Base-by-base conservation (phyloP, 2,113 vertebrate species). In the Rhabdornis inornatus region DNA sequence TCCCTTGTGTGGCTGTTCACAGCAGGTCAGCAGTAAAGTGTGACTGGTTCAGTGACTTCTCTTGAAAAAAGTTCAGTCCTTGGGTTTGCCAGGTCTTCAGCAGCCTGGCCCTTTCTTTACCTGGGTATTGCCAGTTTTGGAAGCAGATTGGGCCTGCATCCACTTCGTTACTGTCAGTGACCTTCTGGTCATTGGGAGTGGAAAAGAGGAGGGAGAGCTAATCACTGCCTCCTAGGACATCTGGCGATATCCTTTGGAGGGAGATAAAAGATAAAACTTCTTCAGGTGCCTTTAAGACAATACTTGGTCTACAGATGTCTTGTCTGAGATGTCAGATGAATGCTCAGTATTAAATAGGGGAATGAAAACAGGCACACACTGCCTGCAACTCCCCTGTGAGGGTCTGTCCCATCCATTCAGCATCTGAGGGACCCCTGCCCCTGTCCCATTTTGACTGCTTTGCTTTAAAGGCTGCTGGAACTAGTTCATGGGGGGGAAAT, bases 401-500 rank as follows among this genome's bases (percentile, higher is more conserved):
- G 31, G 19, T 50, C 42, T 68, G n/a, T 30, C 23, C 15, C n/a
- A 55, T 22, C 10, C 40, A 30, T 45, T 15, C 18, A 70, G 39
- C 53, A 45, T 37, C 49, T 45, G 49, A 53, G 40, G 39, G 7
- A 20, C 22, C 28, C 33, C n/a, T 83, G 77, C n/a, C 47, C 74
- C 37, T 84, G 14, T 35, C 63, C 59, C 59, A 59, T 74, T 96
- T 84, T 83, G 59, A 83, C 42, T 87, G 40, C 56, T 86, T 77
- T 59, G 70, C 89, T 77, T 94, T 97, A 93, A 92, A 95, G 83
- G 45, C 87, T 86, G 55, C 39, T 56, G 64, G 86, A 95, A 59
- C 37, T 66, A 64, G 78, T 82, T 94, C 68, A 68, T 6, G 10
- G 37, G 6, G 25, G 49, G 76, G 17, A 50, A 90, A 96, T 97